A percentile compares a stretch with the other conserved stretches of the same genome.
These are phyloP conservation scores for Rhinatrema bivittatum DNA, from an alignment of 2,797 vertebrate genomes.

Conservation along the genomic window DNA sequence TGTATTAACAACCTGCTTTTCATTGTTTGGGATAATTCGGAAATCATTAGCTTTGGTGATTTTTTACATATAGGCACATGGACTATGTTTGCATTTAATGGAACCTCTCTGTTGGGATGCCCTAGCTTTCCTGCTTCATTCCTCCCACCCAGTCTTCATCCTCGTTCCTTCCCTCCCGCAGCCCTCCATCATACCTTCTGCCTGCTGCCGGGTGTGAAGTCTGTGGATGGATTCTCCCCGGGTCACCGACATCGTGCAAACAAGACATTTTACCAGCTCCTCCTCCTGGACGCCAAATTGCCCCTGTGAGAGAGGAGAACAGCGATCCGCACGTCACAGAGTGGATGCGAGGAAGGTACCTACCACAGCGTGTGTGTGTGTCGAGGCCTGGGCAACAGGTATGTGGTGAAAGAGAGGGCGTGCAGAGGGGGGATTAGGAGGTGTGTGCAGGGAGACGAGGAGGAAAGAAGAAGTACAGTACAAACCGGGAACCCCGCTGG, in stretches of 20 bases:
- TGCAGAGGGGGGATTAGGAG: too few relatives aligned
- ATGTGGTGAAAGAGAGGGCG: too few relatives aligned
- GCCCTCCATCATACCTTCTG: slow-evolving; percentile 45
- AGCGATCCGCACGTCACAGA: not conserved
- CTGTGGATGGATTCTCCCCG: slow-evolving; percentile 59
- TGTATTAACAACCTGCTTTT: too few relatives aligned
- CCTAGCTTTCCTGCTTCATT: too few relatives aligned
- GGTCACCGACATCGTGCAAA: slow-evolving; percentile 51
- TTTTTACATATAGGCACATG: too few relatives aligned
- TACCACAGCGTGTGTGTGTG: not conserved
- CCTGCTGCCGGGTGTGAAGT: slow-evolving; percentile 62
- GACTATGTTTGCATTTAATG: too few relatives aligned
- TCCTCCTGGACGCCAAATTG: slow-evolving; percentile 64
- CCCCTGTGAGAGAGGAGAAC: slow-evolving; percentile 32
- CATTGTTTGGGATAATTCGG: too few relatives aligned
- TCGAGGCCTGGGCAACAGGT: rapidly evolving
- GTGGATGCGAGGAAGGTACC: rapidly evolving
- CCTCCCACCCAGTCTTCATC: not conserved
- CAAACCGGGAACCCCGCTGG: too few relatives aligned
- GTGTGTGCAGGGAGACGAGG: too few relatives aligned
- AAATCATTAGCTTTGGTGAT: too few relatives aligned
- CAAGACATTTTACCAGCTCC: slow-evolving; percentile 54
- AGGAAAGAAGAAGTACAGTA: too few relatives aligned
- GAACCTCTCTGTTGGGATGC: too few relatives aligned
- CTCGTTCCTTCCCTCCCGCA: not conserved